These are phyloP conservation scores for Antheraea pernyi DNA, from an alignment of 1,140 invertebrate species.

Conservation along the genomic window DNA sequence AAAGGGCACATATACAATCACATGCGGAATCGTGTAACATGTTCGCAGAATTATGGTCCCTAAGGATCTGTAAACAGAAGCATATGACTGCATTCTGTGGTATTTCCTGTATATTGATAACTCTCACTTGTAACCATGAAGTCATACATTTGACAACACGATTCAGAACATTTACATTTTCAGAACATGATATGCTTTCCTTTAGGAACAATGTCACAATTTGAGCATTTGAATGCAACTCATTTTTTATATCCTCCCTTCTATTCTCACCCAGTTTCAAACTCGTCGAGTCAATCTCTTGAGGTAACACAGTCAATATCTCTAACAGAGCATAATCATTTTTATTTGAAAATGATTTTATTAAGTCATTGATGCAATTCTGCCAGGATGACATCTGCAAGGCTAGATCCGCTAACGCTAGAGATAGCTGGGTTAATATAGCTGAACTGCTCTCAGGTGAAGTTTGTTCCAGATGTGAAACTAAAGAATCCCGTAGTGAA, in stretches of 20 bases:
- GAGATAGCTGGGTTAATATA: conserved; percentile 94
- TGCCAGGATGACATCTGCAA: conserved; percentile 97
- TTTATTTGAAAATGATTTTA: conserved; percentile 84
- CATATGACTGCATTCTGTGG: conserved; percentile 84
- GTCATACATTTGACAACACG: conserved; percentile 89
- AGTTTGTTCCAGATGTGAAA: conserved; percentile 93
- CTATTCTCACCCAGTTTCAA: conserved; percentile 95
- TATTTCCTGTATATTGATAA: conserved; percentile 83
- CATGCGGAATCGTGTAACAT: conserved; percentile 93
- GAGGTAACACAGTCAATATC: conserved; percentile 96
- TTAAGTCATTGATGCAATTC: conserved; percentile 91
- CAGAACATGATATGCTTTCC: conserved; percentile 82
- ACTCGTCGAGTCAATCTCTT: conserved; percentile 93
- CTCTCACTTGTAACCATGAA: conserved; percentile 88
- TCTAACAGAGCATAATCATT: conserved; percentile 92
- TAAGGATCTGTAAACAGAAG: conserved; percentile 85
- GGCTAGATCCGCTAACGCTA: conserved; percentile 95
- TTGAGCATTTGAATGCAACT: conserved; percentile 85
- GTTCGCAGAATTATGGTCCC: conserved; percentile 82
- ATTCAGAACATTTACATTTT: conserved; percentile 74
- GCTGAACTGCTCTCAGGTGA: conserved; percentile 89
- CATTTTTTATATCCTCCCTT: conserved; percentile 88
- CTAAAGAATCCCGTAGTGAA: conserved; percentile 93
- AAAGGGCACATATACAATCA: conserved; percentile 93
- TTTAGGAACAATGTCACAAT: conserved; percentile 88